Evolutionary conservation across 2,888 invertebrate genomes (phyloP).

Genomic region (Idaea dimidiata): DNA sequence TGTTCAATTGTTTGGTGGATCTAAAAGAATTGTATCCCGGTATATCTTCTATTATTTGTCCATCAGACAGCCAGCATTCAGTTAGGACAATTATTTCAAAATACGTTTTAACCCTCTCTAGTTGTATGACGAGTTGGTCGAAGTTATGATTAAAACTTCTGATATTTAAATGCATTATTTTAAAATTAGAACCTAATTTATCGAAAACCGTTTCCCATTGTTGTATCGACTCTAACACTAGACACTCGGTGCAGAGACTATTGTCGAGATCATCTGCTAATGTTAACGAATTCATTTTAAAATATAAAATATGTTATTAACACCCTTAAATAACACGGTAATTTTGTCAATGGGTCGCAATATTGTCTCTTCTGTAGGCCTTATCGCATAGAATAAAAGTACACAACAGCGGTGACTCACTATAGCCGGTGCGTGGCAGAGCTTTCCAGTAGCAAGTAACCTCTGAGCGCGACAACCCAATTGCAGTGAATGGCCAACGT

Average conservation of each 20-base stretch:
- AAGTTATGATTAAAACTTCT: constrained; percentile 7
- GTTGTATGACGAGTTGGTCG: background rate
- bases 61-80: constrained; percentile 1
- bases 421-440: too few relatives aligned
- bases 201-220: background rate
- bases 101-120: background rate
- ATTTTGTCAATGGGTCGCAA: too few relatives aligned
- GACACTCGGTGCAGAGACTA: background rate
- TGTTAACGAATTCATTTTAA: background rate
- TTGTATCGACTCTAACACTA: background rate
- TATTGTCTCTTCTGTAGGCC: too few relatives aligned
- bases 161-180: constrained; percentile 2
- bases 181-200: background rate
- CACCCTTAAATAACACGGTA: too few relatives aligned
- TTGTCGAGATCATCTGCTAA: background rate
- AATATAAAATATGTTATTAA: too few relatives aligned
- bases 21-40: background rate
- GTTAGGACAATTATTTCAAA: constrained; percentile 9
- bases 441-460: too few relatives aligned
- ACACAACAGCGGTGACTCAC: too few relatives aligned
- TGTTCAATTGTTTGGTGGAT: background rate
- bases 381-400: too few relatives aligned
- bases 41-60: background rate
- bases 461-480: too few relatives aligned
- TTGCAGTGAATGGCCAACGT: too few relatives aligned